Conservation (phyloP, 2,888 invertebrate genomes). For the Apamea sordens region DNA sequence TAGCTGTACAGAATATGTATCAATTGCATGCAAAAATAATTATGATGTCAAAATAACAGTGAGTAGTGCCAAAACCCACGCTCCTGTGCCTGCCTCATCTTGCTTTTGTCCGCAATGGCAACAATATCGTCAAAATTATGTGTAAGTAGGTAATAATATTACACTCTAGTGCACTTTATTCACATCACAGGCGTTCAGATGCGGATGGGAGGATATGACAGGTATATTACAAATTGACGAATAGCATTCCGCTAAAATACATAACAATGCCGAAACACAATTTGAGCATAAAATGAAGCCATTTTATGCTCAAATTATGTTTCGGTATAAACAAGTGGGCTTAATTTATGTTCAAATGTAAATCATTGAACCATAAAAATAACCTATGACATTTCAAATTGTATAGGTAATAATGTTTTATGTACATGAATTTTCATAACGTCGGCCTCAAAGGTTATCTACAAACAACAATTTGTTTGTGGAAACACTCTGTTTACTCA, state of each 20-base stretch:
- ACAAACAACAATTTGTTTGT: conserved; percentile 19
- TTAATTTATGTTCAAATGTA: conserved; percentile 3
- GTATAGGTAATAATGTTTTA: conserved; percentile 10
- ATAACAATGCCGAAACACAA: no score
- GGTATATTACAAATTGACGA: background rate
- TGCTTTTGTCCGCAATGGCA: no score
- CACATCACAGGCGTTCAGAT: background rate
- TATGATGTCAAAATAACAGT: no score
- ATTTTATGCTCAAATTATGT: background rate
- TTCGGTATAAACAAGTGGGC: background rate
- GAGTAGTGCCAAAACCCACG: no score
- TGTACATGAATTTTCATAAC: conserved; percentile 21
- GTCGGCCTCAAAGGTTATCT: conserved; percentile 13
- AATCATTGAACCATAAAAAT: conserved; percentile 25
- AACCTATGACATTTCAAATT: conserved; percentile 40
- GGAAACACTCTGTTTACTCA: conserved; percentile 1
- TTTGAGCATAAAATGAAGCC: no score
- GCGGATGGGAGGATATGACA: background rate
- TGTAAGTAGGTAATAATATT: background rate
- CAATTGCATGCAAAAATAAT: no score
- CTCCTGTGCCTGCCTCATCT: no score
- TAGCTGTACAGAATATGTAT: no score
- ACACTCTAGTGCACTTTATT: background rate
- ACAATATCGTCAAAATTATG: background rate
- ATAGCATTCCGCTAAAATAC: background rate